Conservation (phyloP, 2,113 vertebrate genomes). For the Scortum barcoo region DNA sequence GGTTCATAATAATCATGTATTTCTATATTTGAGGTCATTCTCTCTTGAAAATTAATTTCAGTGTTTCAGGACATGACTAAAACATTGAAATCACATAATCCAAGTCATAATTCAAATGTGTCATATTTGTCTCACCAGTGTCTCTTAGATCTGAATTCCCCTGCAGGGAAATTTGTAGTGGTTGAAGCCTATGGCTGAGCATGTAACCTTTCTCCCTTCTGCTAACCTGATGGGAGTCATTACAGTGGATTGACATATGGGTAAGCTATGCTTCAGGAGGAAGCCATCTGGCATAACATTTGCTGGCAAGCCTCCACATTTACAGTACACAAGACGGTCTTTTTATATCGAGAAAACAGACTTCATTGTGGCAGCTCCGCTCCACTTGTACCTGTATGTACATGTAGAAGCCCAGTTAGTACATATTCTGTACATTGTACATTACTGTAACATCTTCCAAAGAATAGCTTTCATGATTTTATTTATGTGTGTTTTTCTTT, state of each 20-base stretch:
- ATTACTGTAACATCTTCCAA: not conserved
- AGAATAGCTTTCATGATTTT: not conserved
- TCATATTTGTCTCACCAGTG: not conserved
- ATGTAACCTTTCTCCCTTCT: slow-evolving; percentile 37
- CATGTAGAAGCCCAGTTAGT: too few species aligned
- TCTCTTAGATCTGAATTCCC: not conserved
- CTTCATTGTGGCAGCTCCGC: not conserved
- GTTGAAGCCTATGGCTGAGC: slow-evolving; percentile 17
- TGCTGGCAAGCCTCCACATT: slow-evolving; percentile 65
- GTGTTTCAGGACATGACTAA: not conserved
- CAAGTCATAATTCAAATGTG: not conserved
- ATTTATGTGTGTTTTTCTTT: not conserved
- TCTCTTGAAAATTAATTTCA: not conserved
- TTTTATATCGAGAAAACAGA: slow-evolving; percentile 57
- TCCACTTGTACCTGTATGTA: not conserved
- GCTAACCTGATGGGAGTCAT: slow-evolving; percentile 68
- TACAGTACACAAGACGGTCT: slow-evolving; percentile 48
- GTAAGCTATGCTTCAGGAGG: slow-evolving; percentile 65
- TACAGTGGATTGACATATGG: slow-evolving; percentile 73
- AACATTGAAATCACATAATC: not conserved
- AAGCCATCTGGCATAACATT: slow-evolving; percentile 72
- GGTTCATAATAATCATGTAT: not conserved
- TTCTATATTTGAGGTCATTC: not conserved
- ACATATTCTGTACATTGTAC: not conserved
- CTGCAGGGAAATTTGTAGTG: not conserved